Percentiles rank a stretch among this genome's conserved stretches.
Conservation (phyloP, 2,797 vertebrate genomes). For the Alca torda region DNA sequence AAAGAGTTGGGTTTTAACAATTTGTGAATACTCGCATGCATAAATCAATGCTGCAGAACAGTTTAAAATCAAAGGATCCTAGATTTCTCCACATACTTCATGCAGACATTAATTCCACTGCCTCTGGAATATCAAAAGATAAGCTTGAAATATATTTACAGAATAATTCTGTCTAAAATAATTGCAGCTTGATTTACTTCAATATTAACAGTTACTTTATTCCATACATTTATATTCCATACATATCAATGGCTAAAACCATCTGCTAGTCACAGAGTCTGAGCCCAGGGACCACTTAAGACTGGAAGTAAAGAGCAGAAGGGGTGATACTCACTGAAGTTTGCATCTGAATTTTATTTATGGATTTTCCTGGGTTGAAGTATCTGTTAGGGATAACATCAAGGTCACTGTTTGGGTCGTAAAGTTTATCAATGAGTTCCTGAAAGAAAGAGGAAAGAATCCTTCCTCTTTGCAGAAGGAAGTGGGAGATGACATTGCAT, state of each 20-base stretch:
- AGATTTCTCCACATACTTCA: not conserved
- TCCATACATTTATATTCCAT: not conserved
- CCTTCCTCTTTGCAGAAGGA: not conserved
- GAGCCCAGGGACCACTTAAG: not conserved
- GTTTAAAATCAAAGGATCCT: not conserved
- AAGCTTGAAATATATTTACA: not conserved
- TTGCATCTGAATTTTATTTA: not conserved
- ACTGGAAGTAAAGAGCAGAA: not conserved
- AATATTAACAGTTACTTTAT: not conserved
- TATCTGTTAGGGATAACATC: not conserved
- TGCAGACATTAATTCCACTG: not conserved
- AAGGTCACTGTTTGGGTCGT: not conserved
- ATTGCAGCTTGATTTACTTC: not conserved
- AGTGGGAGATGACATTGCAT: not conserved
- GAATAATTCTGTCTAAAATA: not conserved
- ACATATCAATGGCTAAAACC: not conserved
- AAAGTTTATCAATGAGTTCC: not conserved
- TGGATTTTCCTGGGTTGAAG: not conserved
- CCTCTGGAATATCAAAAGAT: not conserved
- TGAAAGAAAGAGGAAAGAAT: not conserved
- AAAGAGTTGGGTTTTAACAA: not conserved
- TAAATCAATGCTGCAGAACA: not conserved
- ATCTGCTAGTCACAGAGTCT: not conserved
- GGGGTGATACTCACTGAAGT: not conserved
- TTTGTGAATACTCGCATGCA: not conserved